phyloP scores from a whole-genome alignment of 2,113 vertebrate genomes.

The Anolis carolinensis region DNA sequence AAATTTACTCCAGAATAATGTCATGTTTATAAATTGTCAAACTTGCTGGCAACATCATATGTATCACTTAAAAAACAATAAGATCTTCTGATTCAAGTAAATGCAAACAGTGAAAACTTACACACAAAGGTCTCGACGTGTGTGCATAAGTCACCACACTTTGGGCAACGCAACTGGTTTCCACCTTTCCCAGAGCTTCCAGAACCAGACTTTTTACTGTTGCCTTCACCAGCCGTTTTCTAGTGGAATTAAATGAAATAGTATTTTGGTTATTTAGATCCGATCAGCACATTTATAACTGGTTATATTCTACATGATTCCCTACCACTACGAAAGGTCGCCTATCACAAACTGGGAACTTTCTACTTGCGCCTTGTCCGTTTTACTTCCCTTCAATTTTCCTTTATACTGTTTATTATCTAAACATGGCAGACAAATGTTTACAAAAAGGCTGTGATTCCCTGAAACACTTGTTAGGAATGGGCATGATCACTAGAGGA shows the following conservation, averaged over 20 bases:
- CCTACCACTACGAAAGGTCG: neutral
- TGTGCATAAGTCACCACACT: constrained; percentile 95
- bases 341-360: neutral
- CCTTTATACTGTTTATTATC: constrained; percentile 7
- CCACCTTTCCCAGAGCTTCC: constrained; percentile 93
- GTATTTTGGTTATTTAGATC: constrained; percentile 55
- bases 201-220: constrained; percentile 83
- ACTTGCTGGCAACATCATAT: neutral
- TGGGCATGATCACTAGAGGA: constrained; percentile 47
- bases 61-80: neutral
- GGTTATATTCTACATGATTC: neutral
- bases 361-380: neutral
- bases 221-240: constrained; percentile 86
- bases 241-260: constrained; percentile 58
- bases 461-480: constrained; percentile 14
- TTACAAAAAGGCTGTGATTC: neutral
- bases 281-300: constrained; percentile 1
- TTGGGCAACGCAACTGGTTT: constrained; percentile 92
- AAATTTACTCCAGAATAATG: neutral
- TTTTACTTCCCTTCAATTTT: neutral
- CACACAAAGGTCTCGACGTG: constrained; percentile 98
- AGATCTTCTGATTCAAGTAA: neutral
- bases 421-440: accelerated
- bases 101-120: constrained; percentile 76
- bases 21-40: neutral